A percentile compares a stretch with the other conserved stretches of the same genome.
These are phyloP conservation scores for Chlorospingus flavigularis DNA, from an alignment of 2,797 vertebrate genomes.

Conservation along the genomic window DNA sequence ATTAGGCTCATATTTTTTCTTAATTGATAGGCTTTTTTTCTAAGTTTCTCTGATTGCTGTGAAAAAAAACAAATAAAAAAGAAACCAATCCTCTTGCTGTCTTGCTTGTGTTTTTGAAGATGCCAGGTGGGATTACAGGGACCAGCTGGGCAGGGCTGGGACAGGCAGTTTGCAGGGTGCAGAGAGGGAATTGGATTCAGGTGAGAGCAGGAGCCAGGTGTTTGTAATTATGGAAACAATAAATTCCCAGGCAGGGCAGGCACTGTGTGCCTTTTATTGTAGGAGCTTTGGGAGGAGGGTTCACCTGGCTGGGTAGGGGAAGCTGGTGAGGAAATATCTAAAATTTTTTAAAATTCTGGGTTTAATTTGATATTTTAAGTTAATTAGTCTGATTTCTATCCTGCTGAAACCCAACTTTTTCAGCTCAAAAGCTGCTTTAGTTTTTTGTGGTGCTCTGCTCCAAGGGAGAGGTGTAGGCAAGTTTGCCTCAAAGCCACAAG, in stretches of 20 bases:
- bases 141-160: background rate
- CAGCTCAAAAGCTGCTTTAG: background rate
- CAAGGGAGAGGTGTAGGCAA: background rate
- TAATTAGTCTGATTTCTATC: background rate
- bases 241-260: rapidly evolving
- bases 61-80: background rate
- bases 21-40: background rate
- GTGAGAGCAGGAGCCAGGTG: background rate
- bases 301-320: rapidly evolving
- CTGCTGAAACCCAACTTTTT: background rate
- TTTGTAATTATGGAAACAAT: background rate
- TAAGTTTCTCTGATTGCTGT: background rate
- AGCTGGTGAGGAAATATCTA: rapidly evolving
- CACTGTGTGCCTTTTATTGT: rapidly evolving
- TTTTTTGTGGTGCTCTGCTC: background rate
- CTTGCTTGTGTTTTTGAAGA: background rate
- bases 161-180: background rate
- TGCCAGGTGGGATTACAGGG: rapidly evolving
- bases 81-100: rapidly evolving
- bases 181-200: background rate
- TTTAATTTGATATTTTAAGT: background rate
- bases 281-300: rapidly evolving
- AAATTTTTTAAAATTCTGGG: rapidly evolving
- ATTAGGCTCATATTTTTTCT: background rate
- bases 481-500: background rate